Conservation (phyloP, 2,113 vertebrate species). For the Todiramphus saurophagus region DNA sequence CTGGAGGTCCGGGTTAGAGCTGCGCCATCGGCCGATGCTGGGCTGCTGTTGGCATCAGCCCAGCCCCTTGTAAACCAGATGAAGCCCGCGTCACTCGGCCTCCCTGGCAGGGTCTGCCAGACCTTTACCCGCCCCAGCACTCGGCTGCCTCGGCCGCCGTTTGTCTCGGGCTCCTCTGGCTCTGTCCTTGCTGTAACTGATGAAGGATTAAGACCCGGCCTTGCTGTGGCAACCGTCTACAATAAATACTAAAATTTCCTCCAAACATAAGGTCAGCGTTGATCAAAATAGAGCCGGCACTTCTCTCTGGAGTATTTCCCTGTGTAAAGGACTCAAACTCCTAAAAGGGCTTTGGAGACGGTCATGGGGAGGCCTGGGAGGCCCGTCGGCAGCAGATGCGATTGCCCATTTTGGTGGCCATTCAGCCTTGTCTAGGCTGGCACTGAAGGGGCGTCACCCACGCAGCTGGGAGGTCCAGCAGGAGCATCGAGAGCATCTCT, state of each 20-base stretch:
- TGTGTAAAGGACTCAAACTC: neutral
- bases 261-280: neutral
- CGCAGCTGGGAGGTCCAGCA: neutral
- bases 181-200: no score
- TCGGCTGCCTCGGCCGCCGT: neutral
- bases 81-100: neutral
- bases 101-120: neutral
- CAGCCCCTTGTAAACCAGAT: neutral
- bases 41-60: neutral
- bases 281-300: neutral
- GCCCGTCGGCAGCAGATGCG: fast-evolving
- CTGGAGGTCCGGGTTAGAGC: neutral
- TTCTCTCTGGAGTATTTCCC: neutral
- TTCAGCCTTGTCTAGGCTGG: fast-evolving
- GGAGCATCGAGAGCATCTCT: fast-evolving
- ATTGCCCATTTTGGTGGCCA: fast-evolving
- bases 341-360: neutral
- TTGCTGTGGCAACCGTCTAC: neutral
- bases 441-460: fast-evolving
- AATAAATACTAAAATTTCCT: neutral
- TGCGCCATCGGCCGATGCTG: neutral
- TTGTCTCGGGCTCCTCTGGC: neutral
- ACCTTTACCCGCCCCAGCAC: neutral
- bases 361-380: neutral
- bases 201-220: neutral